Base-by-base conservation (phyloP, 2,113 vertebrate genomes). In the Cyphomyrus discorhynchus region DNA sequence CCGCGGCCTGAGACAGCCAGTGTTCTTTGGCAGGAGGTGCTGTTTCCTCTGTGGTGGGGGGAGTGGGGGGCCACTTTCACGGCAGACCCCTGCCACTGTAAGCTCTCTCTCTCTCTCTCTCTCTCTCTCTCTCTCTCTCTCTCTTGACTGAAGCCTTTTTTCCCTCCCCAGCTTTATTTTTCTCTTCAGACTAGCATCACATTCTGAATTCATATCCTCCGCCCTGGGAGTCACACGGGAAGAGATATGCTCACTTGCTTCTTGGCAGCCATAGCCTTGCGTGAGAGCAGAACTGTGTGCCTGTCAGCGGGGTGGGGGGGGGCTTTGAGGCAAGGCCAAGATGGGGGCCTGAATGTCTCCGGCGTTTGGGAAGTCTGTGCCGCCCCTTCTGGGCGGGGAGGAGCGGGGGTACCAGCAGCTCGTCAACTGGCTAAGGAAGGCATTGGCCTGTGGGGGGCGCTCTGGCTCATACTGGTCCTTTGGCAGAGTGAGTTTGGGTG, bases 171-270 rank as follows among this genome's bases (percentile, higher is more conserved):
- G 19, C 56, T 88, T 42, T 62, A 62, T 62, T 88, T 88, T 62
- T 62, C 86, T 88, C 53, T 58, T 24, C 83, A 42, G 35, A 87
- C 86, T 31, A 58, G 53, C 86, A 88, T 58, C 86, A 62, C 86
- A 88, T 88, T 88, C 39, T 58, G 31, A 50, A 52, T 49, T 35
- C 47, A 56, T 87, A 52, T 87, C 39, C 45, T 77, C 88, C 47
- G 42, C 89, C 58, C 84, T 21, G 46, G 45, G 58, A 89, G 47
- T 53, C 58, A 50, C 88, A 87, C 58, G 56, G 84, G 89, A 90
- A 87, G 85, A 77, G 84, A 74, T 90, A 86, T 47, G 62, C 47
- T 90, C 27, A 0, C 58, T 35, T 50, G 74, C 27, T 31, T 90
- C 35, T 52, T 56, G 45, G 89, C 84, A 39, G 58, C 47, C 7